Evolutionary conservation across 2,797 vertebrate species (phyloP).

Genomic region (Lacerta bilineata): DNA sequence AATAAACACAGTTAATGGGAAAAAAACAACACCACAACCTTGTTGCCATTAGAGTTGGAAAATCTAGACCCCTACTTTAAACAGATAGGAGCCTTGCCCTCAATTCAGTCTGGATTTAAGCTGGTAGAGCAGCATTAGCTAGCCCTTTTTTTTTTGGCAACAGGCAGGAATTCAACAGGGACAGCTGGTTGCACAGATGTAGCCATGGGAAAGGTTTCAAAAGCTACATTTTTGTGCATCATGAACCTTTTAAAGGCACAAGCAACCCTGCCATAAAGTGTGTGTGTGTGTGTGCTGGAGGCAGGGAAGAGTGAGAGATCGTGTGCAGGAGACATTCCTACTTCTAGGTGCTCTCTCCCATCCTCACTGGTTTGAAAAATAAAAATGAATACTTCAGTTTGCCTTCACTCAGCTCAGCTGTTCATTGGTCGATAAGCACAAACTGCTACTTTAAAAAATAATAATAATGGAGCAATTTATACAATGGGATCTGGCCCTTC

Average conservation of each 20-base stretch:
- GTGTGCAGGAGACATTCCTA: not conserved
- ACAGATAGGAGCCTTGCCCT: not conserved
- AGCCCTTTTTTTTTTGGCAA: not conserved
- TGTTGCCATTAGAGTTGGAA: slow-evolving; percentile 9
- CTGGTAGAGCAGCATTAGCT: not conserved
- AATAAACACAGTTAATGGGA: slow-evolving; percentile 12
- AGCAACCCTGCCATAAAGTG: not conserved
- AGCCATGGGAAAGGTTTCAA: not conserved
- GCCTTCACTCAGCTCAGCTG: not conserved
- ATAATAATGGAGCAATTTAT: not conserved
- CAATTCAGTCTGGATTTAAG: not conserved
- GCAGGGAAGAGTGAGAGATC: too few species aligned
- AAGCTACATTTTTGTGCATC: not conserved
- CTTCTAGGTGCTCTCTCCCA: not conserved
- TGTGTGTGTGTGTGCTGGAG: too few species aligned
- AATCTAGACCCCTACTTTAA: not conserved
- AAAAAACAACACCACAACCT: not conserved
- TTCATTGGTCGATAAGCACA: not conserved
- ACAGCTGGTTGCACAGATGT: not conserved
- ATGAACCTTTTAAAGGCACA: not conserved
- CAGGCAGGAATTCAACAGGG: not conserved
- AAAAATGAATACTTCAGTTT: not conserved
- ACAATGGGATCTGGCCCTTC: not conserved
- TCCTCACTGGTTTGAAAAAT: not conserved
- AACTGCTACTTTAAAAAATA: not conserved